Conservation (phyloP, 2,113 vertebrate species). For the Toxotes jaculatrix region DNA sequence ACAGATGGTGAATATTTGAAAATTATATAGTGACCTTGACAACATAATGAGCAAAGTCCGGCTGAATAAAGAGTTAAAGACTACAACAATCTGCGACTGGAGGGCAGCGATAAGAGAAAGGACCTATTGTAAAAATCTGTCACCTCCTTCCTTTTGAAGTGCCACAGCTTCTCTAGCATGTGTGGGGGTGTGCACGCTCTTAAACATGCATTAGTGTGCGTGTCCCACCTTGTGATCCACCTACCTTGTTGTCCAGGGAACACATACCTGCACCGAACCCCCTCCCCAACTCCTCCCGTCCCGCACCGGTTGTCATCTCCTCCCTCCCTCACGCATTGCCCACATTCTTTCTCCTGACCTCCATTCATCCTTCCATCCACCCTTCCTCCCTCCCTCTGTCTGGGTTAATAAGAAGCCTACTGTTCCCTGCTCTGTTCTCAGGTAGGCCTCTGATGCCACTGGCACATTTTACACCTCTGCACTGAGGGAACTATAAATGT, state of each 20-base stretch:
- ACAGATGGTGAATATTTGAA: background rate
- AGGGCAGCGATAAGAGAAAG: slow-evolving; percentile 11
- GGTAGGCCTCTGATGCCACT: slow-evolving; percentile 50
- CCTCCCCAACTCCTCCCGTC: slow-evolving; percentile 19
- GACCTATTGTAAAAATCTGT: background rate
- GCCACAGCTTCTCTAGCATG: background rate
- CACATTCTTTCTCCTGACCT: slow-evolving; percentile 81
- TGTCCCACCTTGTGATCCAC: slow-evolving; percentile 24
- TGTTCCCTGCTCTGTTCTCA: slow-evolving; percentile 76
- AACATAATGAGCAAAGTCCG: slow-evolving; percentile 4
- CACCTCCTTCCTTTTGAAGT: slow-evolving; percentile 24
- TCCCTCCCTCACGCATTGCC: slow-evolving; percentile 69
- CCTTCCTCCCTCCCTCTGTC: slow-evolving; percentile 50
- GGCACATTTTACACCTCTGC: slow-evolving; percentile 69
- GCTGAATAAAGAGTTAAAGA: background rate
- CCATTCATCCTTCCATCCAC: slow-evolving; percentile 69
- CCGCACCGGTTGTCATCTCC: slow-evolving; percentile 45
- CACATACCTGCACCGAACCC: slow-evolving; percentile 68
- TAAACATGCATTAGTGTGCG: background rate
- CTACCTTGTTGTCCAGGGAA: slow-evolving; percentile 38
- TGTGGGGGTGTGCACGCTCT: background rate
- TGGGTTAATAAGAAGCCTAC: slow-evolving; percentile 76
- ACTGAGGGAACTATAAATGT: slow-evolving; percentile 9
- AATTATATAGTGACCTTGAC: background rate
- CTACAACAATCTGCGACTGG: background rate